phyloP scores from a whole-genome alignment of 2,888 invertebrate genomes.

The Pycnomerus fuliginosus region DNA sequence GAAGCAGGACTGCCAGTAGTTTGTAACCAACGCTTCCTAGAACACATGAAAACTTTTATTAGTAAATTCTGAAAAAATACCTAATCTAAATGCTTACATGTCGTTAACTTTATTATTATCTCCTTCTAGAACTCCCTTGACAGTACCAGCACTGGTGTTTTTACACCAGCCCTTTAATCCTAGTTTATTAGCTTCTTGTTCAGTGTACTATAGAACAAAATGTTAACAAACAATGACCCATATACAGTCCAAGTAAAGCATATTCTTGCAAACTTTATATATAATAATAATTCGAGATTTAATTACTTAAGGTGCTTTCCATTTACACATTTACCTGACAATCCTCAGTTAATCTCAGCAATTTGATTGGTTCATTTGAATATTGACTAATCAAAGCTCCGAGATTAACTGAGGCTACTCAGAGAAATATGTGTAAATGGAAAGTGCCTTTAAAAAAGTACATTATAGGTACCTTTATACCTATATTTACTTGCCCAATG shows the following conservation, averaged over 20 bases:
- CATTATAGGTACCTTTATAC: no score
- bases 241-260: no score
- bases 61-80: constrained; percentile 11
- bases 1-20: constrained; percentile 74
- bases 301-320: background rate
- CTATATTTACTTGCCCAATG: no score
- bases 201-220: constrained; percentile 58
- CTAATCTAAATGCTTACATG: constrained; percentile 57
- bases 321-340: constrained; percentile 1
- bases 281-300: background rate
- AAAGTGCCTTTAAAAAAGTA: no score
- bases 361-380: no score
- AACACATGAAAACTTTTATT: no score
- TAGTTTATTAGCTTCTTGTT: constrained; percentile 63
- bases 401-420: no score
- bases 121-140: constrained; percentile 68
- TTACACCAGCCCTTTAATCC: constrained; percentile 72
- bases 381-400: no score
- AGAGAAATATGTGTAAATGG: no score
- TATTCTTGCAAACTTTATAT: background rate
- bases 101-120: constrained; percentile 57
- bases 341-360: no score
- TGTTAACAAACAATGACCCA: no score
- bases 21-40: constrained; percentile 62
- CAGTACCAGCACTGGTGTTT: constrained; percentile 68